Conservation (phyloP, 2,113 vertebrate species). For the Thryonomys swinderianus region DNA sequence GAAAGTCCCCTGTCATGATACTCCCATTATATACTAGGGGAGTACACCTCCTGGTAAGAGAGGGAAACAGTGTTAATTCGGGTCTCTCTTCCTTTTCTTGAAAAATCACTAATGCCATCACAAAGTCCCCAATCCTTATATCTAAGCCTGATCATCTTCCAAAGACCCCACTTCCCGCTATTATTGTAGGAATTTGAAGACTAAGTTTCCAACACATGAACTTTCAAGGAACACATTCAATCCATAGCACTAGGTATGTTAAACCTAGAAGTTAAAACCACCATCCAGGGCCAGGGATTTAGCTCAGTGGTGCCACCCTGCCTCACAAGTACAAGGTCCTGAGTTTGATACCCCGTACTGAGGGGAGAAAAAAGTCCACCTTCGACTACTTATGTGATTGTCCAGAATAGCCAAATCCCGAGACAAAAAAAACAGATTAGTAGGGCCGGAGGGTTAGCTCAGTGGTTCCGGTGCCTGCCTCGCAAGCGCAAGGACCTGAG, state of each 20-base stretch:
- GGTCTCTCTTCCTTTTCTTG: neutral
- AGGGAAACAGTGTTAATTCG: neutral
- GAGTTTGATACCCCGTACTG: no score
- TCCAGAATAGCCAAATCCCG: neutral
- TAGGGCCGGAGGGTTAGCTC: no score
- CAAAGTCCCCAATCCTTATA: neutral
- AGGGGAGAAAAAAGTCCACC: neutral
- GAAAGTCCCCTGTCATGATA: neutral
- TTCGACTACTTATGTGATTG: slow-evolving; percentile 15
- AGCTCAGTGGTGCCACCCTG: no score
- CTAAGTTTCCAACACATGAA: slow-evolving; percentile 19
- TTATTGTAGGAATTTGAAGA: neutral
- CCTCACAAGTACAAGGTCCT: no score
- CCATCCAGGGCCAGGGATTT: neutral
- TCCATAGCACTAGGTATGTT: neutral
- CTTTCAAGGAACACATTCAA: neutral
- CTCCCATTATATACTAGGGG: no score
- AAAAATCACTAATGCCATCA: neutral
- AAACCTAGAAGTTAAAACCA: slow-evolving; percentile 47
- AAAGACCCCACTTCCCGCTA: neutral
- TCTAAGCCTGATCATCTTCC: neutral
- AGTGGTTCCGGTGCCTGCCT: no score
- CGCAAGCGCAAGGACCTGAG: no score
- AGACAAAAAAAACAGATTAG: neutral
- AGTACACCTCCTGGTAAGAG: neutral